Evolutionary conservation across 2,797 vertebrate species (phyloP).

Genomic region (Uromys caudimaculatus): DNA sequence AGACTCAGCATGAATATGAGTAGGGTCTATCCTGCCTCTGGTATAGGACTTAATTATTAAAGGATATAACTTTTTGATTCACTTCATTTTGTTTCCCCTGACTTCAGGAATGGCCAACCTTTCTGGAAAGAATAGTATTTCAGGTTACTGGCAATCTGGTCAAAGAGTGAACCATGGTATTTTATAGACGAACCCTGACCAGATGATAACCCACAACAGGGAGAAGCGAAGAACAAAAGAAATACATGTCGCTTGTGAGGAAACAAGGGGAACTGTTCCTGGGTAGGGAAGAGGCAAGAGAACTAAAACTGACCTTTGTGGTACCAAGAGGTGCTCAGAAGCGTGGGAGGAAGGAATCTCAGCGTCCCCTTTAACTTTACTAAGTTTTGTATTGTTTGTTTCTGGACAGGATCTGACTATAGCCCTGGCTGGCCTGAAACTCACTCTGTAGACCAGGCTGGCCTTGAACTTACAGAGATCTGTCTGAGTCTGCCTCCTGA

Average conservation of each 20-base stretch:
- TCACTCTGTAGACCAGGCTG: not conserved
- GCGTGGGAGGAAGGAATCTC: not conserved
- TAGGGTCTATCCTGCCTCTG: not conserved
- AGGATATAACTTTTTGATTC: not conserved
- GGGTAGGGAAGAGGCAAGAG: not conserved
- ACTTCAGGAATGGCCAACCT: not conserved
- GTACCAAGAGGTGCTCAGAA: not conserved
- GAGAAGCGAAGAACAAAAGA: not conserved
- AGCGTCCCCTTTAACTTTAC: not conserved
- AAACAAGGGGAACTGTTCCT: not conserved
- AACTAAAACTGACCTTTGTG: not conserved
- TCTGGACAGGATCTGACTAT: not conserved
- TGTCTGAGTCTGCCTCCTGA: not conserved
- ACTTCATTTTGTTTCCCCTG: not conserved
- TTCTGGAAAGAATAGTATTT: conserved; percentile 1
- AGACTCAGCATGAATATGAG: not conserved
- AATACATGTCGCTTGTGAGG: not conserved
- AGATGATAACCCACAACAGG: not conserved
- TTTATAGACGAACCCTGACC: conserved; percentile 25
- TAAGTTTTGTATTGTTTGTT: not conserved
- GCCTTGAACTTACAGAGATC: not conserved
- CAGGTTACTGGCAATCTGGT: not conserved
- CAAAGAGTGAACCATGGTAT: conserved; percentile 4
- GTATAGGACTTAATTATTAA: conserved; percentile 20
- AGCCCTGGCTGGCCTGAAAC: not conserved